These are phyloP conservation scores for Synanthedon formicaeformis DNA, from an alignment of 2,888 invertebrate genomes.

Conservation along the genomic window DNA sequence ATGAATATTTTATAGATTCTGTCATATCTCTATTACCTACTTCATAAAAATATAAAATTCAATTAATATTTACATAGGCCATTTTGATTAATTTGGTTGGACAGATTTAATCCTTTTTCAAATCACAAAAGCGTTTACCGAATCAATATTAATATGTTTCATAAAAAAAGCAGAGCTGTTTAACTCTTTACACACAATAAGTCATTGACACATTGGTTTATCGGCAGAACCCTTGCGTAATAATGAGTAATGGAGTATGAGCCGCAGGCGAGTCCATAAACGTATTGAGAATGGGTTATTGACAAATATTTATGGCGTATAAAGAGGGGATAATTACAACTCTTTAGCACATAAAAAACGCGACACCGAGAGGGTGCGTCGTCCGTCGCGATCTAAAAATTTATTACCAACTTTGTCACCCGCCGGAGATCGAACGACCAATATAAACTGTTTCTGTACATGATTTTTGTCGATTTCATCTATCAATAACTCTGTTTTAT, in stretches of 20 bases:
- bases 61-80: too few species aligned
- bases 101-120: too few species aligned
- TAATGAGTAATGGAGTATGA: slow-evolving; percentile 60
- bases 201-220: slow-evolving; percentile 13
- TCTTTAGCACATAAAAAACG: slow-evolving; percentile 66
- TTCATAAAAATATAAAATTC: too few species aligned
- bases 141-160: too few species aligned
- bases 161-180: neutral
- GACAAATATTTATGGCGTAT: slow-evolving; percentile 69
- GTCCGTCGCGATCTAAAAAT: slow-evolving; percentile 50
- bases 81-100: too few species aligned
- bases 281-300: slow-evolving; percentile 64
- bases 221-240: slow-evolving; percentile 47
- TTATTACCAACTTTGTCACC: slow-evolving; percentile 53
- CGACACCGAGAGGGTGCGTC: slow-evolving; percentile 51
- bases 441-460: slow-evolving; percentile 10
- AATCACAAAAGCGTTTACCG: too few species aligned
- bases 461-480: too few species aligned
- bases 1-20: too few species aligned
- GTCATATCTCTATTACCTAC: too few species aligned
- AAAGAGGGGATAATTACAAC: slow-evolving; percentile 69
- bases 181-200: neutral
- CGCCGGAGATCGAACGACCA: slow-evolving; percentile 27
- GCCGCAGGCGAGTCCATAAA: slow-evolving; percentile 62
- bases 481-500: too few species aligned